Evolutionary conservation across 2,113 vertebrate genomes (phyloP).

Genomic region (Lepus europaeus): DNA sequence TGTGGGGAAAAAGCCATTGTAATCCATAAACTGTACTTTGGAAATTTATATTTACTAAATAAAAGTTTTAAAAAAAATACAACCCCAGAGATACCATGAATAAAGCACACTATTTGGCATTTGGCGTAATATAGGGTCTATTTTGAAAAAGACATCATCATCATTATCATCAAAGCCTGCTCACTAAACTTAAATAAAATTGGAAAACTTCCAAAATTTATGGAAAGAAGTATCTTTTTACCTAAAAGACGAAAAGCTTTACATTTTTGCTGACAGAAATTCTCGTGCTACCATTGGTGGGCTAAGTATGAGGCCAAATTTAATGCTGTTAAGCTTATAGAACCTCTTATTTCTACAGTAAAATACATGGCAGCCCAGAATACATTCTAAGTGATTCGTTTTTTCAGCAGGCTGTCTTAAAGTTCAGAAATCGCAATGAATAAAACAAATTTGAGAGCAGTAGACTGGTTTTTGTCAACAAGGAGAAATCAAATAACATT

Average conservation of each 20-base stretch:
- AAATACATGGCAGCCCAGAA: conserved; percentile 39
- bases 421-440: neutral
- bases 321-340: conserved; percentile 40
- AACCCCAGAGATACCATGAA: neutral
- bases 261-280: neutral
- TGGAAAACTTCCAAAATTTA: neutral
- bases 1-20: too few species aligned
- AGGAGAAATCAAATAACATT: conserved; percentile 73
- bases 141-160: neutral
- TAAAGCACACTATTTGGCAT: neutral
- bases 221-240: neutral
- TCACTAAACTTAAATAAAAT: neutral
- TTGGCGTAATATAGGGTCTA: neutral
- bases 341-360: conserved; percentile 59
- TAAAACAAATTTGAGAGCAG: conserved; percentile 57
- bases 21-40: too few species aligned
- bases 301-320: neutral
- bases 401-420: conserved; percentile 48
- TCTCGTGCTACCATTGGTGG: neutral
- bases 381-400: conserved; percentile 51
- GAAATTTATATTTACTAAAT: too few species aligned
- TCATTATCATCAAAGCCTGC: neutral
- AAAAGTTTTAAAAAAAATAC: neutral
- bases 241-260: conserved; percentile 3
- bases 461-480: conserved; percentile 21